Conservation (phyloP, 2,888 invertebrate genomes). For the Limnephilus marmoratus region DNA sequence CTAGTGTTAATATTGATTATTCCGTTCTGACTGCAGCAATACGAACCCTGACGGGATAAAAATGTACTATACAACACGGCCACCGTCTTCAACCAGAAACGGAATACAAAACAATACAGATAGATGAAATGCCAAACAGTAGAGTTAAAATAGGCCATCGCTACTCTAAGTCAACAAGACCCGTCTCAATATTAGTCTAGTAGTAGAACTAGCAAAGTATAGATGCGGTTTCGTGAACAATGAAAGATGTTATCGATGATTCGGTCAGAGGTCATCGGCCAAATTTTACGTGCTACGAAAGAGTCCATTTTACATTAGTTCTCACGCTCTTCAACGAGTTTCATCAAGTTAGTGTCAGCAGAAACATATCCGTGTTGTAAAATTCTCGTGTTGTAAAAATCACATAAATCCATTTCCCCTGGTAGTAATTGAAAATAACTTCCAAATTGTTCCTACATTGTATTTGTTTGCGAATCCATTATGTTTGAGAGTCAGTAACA, state of each 20-base stretch:
- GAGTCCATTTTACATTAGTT: not conserved
- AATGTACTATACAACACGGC: too few relatives aligned
- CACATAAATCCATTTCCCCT: slow-evolving; percentile 37
- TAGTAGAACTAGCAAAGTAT: not conserved
- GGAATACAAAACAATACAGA: too few relatives aligned
- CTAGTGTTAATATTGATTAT: too few relatives aligned
- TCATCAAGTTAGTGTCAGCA: not conserved
- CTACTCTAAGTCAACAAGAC: too few relatives aligned
- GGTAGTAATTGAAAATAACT: slow-evolving; percentile 39
- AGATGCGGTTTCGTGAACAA: not conserved
- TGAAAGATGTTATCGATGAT: not conserved
- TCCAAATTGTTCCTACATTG: slow-evolving; percentile 9
- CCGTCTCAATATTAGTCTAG: not conserved
- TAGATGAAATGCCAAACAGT: too few relatives aligned
- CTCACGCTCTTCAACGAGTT: slow-evolving; percentile 4
- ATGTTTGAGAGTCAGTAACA: not conserved
- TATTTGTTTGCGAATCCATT: slow-evolving; percentile 15
- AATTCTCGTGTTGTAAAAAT: slow-evolving; percentile 19
- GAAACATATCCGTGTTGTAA: not conserved
- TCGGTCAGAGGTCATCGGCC: not conserved
- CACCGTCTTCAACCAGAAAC: too few relatives aligned
- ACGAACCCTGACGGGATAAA: too few relatives aligned
- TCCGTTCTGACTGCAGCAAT: too few relatives aligned
- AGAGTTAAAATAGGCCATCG: too few relatives aligned
- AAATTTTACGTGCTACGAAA: not conserved